phyloP scores from a whole-genome alignment of 1,140 invertebrate species.

The Bombus confusus region DNA sequence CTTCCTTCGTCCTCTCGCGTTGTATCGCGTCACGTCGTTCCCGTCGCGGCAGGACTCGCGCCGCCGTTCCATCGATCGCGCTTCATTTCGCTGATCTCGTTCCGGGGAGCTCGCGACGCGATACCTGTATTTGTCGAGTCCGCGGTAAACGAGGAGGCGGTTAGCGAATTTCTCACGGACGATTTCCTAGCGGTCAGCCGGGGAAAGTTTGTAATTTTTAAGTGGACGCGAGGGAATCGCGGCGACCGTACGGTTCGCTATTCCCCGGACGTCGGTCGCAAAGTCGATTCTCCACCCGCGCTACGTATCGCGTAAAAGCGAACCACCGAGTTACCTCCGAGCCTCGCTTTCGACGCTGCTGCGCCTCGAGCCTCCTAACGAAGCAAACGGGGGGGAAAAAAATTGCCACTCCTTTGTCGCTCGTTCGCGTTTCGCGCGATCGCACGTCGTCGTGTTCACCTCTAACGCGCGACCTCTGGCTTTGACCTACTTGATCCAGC shows the following conservation, averaged over 20 bases:
- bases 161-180: neutral
- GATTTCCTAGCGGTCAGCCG: neutral
- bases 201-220: conserved; percentile 59
- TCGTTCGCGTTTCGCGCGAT: neutral
- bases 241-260: conserved; percentile 7
- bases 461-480: neutral
- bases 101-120: no score
- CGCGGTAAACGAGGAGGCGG: neutral
- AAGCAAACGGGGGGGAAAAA: neutral
- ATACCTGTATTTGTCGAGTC: neutral
- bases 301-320: neutral
- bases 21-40: neutral
- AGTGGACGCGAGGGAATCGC: neutral
- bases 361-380: neutral
- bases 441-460: neutral
- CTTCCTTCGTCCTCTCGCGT: neutral
- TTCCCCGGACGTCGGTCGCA: conserved; percentile 19
- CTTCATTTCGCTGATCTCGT: no score
- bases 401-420: neutral
- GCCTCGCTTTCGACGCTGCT: neutral
- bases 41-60: no score
- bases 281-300: neutral
- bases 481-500: neutral
- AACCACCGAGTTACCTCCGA: neutral
- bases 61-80: neutral